Conservation (phyloP, 2,888 invertebrate genomes). For the Cetonia aurata region DNA sequence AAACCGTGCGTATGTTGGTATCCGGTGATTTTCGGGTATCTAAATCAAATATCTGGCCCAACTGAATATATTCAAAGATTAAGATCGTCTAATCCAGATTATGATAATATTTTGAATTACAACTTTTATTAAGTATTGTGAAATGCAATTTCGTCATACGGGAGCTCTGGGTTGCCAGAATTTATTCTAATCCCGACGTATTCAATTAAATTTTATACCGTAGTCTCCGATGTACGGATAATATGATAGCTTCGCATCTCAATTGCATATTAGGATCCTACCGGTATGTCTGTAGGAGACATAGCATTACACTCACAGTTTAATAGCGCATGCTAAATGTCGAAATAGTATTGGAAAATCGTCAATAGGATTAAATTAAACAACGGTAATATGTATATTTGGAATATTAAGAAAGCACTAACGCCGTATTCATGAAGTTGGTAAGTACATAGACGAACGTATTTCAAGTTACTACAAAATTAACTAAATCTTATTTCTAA, state of each 20-base stretch:
- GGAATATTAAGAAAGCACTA: not conserved
- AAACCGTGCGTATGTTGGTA: not conserved
- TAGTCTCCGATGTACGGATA: slow-evolving; percentile 14
- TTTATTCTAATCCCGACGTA: slow-evolving; percentile 23
- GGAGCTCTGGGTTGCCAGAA: not conserved
- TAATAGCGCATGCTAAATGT: slow-evolving; percentile 13
- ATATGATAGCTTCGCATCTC: slow-evolving; percentile 6
- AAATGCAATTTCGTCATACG: slow-evolving; percentile 20
- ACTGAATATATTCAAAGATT: slow-evolving; percentile 16
- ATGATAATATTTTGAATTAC: slow-evolving; percentile 38
- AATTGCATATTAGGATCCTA: slow-evolving; percentile 26
- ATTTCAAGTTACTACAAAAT: too few relatives aligned
- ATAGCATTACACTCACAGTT: slow-evolving; percentile 1
- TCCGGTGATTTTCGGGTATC: slow-evolving; percentile 1
- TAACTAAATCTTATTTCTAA: too few relatives aligned
- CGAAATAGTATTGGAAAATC: not conserved
- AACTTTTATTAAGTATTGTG: slow-evolving; percentile 37
- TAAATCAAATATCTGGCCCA: slow-evolving; percentile 22
- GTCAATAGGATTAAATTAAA: slow-evolving; percentile 1
- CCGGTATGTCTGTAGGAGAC: slow-evolving; percentile 5
- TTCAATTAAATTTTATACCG: slow-evolving; percentile 33
- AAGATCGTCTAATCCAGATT: slow-evolving; percentile 32
- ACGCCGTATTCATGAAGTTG: too few relatives aligned
- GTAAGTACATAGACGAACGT: too few relatives aligned
- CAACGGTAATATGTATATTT: slow-evolving; percentile 15